Base-by-base conservation (phyloP, 2,113 vertebrate genomes). In the Podarcis cretensis region DNA sequence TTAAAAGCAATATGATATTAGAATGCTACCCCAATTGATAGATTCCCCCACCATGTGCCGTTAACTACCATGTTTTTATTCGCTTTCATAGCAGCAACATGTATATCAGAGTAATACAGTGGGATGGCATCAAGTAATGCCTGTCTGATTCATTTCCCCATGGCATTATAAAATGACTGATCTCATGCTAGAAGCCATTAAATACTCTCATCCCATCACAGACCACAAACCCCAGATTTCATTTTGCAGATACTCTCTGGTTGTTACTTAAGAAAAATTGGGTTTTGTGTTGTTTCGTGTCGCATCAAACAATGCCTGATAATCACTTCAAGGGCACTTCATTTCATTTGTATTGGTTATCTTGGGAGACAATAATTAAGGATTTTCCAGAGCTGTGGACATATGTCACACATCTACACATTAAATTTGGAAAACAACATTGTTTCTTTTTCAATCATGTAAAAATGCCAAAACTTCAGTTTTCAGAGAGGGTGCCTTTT, bases 31-130 rank as follows among this genome's bases (percentile, higher is more conserved):
- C 81, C 83, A 84, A 86, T 35, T 66, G 75, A 81, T 9, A 86
- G 14, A 27, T 25, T 14, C 4, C 2, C 23, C 32, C 13, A 66
- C 37, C 16, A 5, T 23, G 12, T 85, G 54, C 65, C 83, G 85
- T 93, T 90, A 54, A 27, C 88, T 92, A 89, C 88, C 13, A 87
- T 81, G 12, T 2, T 90, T 87, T 92, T 82, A 83, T 81, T 81
- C 6, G 23, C 7, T 91, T 73, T 43, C 3, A 80, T 54, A 85
- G 65, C 12, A 73, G 30, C 7, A 89, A 77, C 37, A 71, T 30
- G 54, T 25, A 87, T 23, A 84, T 37, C 14, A 89, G 63, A 84
- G 63, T 66, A 6, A 88, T 91, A 86, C 0, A 54, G 68, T 63
- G 21, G 73, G 30, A 57, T 54, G 6, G 4, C 18, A 10, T 89